Evolutionary conservation across 64 coral and sea anemone species (phyloP).

Genomic region (Pachyseris speciosa): DNA sequence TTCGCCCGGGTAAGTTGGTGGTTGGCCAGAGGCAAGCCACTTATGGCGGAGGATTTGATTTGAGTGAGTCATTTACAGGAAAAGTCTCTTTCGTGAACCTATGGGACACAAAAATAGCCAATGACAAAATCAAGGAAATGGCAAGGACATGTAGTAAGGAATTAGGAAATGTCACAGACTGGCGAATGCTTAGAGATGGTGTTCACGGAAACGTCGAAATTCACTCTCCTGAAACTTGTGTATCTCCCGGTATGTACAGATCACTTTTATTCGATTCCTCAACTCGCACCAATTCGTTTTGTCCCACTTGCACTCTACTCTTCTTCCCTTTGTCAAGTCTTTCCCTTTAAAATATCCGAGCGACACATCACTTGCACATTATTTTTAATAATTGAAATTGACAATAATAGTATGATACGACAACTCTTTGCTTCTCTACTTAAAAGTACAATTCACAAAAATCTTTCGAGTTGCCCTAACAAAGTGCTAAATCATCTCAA

Average conservation of each 20-base stretch:
- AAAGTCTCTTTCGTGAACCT: background rate
- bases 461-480: too few species aligned
- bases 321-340: too few species aligned
- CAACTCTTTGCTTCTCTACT: too few species aligned
- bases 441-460: too few species aligned
- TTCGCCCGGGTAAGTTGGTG: background rate
- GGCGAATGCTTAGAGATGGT: slow-evolving; percentile 4
- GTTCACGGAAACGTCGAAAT: background rate
- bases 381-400: too few species aligned
- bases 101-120: background rate
- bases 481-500: too few species aligned
- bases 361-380: too few species aligned
- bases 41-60: background rate
- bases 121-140: background rate
- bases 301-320: too few species aligned
- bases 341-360: too few species aligned
- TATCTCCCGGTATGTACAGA: background rate
- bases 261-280: too few species aligned
- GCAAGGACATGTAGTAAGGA: background rate
- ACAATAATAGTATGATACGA: too few species aligned
- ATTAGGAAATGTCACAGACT: slow-evolving; percentile 7
- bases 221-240: background rate
- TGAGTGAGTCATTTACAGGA: background rate
- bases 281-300: background rate
- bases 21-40: background rate